Conservation (phyloP, 1,140 invertebrate species). For the Calliopsis andreniformis region DNA sequence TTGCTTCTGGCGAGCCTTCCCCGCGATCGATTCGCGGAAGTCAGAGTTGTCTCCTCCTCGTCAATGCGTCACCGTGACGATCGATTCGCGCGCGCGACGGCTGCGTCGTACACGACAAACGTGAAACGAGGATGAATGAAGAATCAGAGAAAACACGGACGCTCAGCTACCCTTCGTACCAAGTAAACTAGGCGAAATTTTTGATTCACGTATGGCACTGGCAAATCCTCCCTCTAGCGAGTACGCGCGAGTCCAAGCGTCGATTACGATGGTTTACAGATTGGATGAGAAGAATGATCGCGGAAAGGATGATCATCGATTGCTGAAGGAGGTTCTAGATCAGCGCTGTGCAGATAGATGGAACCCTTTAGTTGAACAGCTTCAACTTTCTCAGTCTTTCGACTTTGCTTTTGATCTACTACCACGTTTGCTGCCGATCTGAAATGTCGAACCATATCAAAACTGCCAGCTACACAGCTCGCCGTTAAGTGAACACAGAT, state of each 20-base stretch:
- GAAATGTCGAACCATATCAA: too few relatives aligned
- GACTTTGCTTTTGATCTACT: too few relatives aligned
- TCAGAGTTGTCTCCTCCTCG: neutral
- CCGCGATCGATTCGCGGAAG: slow-evolving; percentile 1
- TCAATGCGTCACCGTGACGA: neutral
- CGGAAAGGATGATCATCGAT: too few relatives aligned
- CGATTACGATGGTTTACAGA: slow-evolving; percentile 5
- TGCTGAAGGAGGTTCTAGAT: too few relatives aligned
- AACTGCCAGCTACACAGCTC: too few relatives aligned
- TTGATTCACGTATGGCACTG: slow-evolving; percentile 67
- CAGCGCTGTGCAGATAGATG: too few relatives aligned
- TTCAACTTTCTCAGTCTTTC: too few relatives aligned
- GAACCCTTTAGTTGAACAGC: too few relatives aligned
- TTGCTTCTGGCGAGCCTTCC: neutral
- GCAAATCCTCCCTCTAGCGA: neutral
- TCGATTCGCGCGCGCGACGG: neutral
- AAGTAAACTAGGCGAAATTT: slow-evolving; percentile 32
- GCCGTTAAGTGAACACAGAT: too few relatives aligned
- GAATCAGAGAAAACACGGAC: neutral
- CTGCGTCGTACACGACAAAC: neutral
- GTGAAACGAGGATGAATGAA: neutral
- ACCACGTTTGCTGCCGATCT: too few relatives aligned
- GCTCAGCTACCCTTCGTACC: slow-evolving; percentile 22
- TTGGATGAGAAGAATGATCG: neutral
- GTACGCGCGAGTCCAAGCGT: neutral